These are phyloP conservation scores for Alaudala cheleensis DNA, from an alignment of 2,113 vertebrate species.

Conservation along the genomic window DNA sequence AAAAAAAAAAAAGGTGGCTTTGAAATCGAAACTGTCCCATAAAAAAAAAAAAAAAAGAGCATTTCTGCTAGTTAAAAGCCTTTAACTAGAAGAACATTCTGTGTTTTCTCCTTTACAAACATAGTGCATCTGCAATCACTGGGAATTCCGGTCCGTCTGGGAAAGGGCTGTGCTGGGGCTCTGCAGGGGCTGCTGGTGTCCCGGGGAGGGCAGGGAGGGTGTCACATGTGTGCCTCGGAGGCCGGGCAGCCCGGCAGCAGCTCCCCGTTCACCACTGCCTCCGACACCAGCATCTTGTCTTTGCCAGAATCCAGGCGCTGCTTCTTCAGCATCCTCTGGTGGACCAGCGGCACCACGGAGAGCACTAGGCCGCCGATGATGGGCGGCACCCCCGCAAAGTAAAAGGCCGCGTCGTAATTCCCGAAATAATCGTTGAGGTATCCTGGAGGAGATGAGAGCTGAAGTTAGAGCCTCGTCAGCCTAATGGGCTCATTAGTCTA, in stretches of 20 bases:
- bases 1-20: neutral
- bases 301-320: conserved; percentile 80
- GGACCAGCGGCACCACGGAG: conserved; percentile 88
- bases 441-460: conserved; percentile 73
- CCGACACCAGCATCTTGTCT: conserved; percentile 83
- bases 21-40: neutral
- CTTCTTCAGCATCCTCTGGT: conserved; percentile 78
- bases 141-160: neutral
- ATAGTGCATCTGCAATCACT: neutral
- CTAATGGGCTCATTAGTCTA: neutral
- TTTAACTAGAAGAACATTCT: conserved; percentile 36
- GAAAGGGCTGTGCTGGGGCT: conserved; percentile 36
- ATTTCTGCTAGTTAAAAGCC: conserved; percentile 34
- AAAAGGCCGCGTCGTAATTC: conserved; percentile 91
- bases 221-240: conserved; percentile 87
- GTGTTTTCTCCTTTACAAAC: conserved; percentile 27
- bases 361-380: conserved; percentile 90
- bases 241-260: conserved; percentile 88
- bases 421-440: conserved; percentile 85
- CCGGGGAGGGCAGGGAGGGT: neutral
- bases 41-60: neutral
- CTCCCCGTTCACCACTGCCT: conserved; percentile 86
- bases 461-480: neutral
- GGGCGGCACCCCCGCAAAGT: conserved; percentile 92
- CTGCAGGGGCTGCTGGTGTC: conserved; percentile 37